These are phyloP conservation scores for Ormyrus thymus DNA, from an alignment of 2,888 invertebrate genomes.

Conservation along the genomic window DNA sequence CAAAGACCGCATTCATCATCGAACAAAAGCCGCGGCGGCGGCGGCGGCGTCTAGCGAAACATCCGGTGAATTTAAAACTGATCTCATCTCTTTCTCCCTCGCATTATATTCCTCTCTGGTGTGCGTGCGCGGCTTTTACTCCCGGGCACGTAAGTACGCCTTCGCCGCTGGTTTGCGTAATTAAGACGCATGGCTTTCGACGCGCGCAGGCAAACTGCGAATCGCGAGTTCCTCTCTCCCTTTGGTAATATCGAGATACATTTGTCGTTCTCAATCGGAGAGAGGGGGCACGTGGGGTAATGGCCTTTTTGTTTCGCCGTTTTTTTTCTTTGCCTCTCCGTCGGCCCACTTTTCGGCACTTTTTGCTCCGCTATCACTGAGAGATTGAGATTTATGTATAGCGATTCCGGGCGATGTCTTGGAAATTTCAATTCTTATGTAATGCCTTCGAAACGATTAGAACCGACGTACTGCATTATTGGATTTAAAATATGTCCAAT, in stretches of 20 bases:
- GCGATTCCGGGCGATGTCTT: too few relatives aligned
- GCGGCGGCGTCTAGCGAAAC: slow-evolving; percentile 58
- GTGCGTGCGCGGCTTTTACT: background rate
- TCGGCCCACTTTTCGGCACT: slow-evolving; percentile 15
- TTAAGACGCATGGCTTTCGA: slow-evolving; percentile 40
- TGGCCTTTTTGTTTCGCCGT: background rate
- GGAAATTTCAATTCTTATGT: too few relatives aligned
- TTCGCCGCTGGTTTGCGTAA: slow-evolving; percentile 38
- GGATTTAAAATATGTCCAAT: too few relatives aligned
- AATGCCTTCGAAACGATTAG: too few relatives aligned
- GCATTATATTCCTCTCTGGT: slow-evolving; percentile 7
- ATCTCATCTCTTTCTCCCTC: slow-evolving; percentile 60
- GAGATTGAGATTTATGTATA: too few relatives aligned
- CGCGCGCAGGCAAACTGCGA: slow-evolving; percentile 3
- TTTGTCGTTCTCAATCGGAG: background rate
- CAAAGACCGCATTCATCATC: slow-evolving; percentile 63
- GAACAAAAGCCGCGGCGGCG: slow-evolving; percentile 63
- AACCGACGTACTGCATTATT: too few relatives aligned
- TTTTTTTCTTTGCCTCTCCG: background rate
- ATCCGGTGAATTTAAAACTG: slow-evolving; percentile 68
- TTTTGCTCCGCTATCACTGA: background rate
- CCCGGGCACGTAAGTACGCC: too few relatives aligned
- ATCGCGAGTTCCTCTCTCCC: background rate
- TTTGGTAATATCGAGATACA: slow-evolving; percentile 12
- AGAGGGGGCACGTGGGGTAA: background rate